Percentiles rank a stretch among this genome's conserved stretches.
These are phyloP conservation scores for Carlito syrichta DNA, from an alignment of 2,113 vertebrate genomes.

Conservation along the genomic window DNA sequence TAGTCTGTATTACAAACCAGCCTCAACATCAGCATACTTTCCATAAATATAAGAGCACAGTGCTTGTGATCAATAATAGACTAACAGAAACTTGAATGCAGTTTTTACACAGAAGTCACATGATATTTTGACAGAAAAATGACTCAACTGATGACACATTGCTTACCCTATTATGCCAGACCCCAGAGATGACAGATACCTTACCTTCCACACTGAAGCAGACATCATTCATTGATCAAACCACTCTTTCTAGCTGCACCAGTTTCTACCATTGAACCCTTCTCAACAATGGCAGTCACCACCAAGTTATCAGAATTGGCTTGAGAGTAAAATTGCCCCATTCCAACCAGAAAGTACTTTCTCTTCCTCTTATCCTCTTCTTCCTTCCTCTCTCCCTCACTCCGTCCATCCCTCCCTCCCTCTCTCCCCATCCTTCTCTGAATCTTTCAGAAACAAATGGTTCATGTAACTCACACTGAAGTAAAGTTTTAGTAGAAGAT, in stretches of 20 bases:
- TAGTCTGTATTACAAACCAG: not conserved
- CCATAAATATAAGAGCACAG: not conserved
- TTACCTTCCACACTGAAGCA: not conserved
- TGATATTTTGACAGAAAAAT: not conserved
- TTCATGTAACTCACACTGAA: not conserved
- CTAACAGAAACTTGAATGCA: constrained; percentile 18
- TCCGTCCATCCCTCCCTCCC: not conserved
- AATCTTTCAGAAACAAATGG: not conserved
- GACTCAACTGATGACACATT: not conserved
- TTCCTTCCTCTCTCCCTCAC: not conserved
- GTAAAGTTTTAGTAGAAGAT: not conserved
- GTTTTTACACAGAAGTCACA: not conserved
- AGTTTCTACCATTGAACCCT: not conserved
- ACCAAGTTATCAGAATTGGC: not conserved
- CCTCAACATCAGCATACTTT: not conserved
- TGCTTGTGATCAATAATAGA: constrained; percentile 10
- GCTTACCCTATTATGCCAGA: not conserved
- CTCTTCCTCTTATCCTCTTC: not conserved
- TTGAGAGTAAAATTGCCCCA: not conserved
- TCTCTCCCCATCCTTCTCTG: not conserved
- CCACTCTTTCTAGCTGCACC: not conserved
- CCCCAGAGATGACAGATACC: not conserved
- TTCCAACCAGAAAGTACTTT: not conserved
- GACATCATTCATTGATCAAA: not conserved
- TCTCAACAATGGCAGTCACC: not conserved